Base-by-base conservation (phyloP, 2,113 vertebrate genomes). In the Dromiciops gliroides region DNA sequence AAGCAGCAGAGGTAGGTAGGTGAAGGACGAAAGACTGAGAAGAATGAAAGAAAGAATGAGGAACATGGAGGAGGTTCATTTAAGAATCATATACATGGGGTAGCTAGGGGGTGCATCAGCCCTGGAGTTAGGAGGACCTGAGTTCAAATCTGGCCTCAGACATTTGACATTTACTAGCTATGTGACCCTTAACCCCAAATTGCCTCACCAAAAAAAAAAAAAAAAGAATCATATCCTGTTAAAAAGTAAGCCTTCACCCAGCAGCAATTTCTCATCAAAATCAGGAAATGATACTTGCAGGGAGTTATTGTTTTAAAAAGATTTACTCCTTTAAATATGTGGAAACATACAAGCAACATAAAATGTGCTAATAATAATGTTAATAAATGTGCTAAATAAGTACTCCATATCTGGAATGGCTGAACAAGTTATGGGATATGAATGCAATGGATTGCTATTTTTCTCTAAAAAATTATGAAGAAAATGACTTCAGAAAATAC, bases 301-400 rank as follows among this genome's bases (percentile, higher is more conserved):
- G 7, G 10, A 60, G n/a, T 50, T 16, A 8, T 89, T 56, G 0
- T 93, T 93, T 67, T 90, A 23, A 16, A n/a, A n/a, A n/a, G n/a
- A 31, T 95, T 51, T 94, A 28, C 16, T 83, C 37, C 19, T 83
- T 93, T 94, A 90, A 98, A 96, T 83, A 19, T 94, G 50, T 56
- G 60, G 5, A 91, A 90, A 50, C 26, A 47, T n/a, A 92, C 91
- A 89, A 92, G 90, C 90, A 48, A 53, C 75, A 51, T 92, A 60
- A 96, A 89, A 37, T 88, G 89, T 89, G 95, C 93, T 91, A 91
- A 50, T 67, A 83, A 37, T 67, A 14, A 12, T 67, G 25, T 53
- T 25, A 26, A 53, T 26, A 53, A 53, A 26, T 53, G 52, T 53
- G 25, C 37, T 67, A 67, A 16, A 67, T 67, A 67, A 16, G 1